Base-by-base conservation (phyloP, 2,113 vertebrate genomes). In the Hippocampus guttulatus region DNA sequence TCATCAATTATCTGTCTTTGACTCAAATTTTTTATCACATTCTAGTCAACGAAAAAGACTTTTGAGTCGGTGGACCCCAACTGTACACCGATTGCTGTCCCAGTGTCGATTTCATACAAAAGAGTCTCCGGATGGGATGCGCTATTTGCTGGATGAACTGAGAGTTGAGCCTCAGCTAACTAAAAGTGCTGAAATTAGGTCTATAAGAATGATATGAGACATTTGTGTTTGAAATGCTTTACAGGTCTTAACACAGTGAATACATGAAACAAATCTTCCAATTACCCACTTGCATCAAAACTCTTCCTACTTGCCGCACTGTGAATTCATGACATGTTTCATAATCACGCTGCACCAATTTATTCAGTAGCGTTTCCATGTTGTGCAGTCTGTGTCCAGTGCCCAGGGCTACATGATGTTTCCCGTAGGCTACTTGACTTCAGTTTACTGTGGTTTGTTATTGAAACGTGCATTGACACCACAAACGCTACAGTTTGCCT, bases 391-490 rank as follows among this genome's bases (percentile, higher is more conserved):
- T 47, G 43, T 25, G 23, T 25, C 43, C 41, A 47, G 14, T 49
- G 64, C 64, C 64, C 41, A 65, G 43, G 64, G 64, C 64, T 65
- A 65, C 25, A 43, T 18, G 41, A 47, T 65, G 41, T 65, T 65
- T 47, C 43, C 58, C 27, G 27, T 33, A 33, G 58, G 58, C 58
- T 33, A 61, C 27, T 61, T 61, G 27, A 61, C 27, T 61, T 61
- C 16, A 9, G 27, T 6, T 33, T 33, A 33, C 58, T 20, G 18
- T 18, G 33, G 16, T 61, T 33, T 33, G 58, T 27, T 61, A 33
- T 18, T 15, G 3, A 18, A 61, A 61, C 33, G 15, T 18, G 58
- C 15, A 61, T 33, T 61, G 58, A 61, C 58, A 61, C 58, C 58
- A 33, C 58, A 33, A 61, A 61, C 27, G 18, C 41, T 27, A 49